Conservation (phyloP, 30 jellyfish, hydroid and myxozoan species). For the Cassiopea xamachana region DNA sequence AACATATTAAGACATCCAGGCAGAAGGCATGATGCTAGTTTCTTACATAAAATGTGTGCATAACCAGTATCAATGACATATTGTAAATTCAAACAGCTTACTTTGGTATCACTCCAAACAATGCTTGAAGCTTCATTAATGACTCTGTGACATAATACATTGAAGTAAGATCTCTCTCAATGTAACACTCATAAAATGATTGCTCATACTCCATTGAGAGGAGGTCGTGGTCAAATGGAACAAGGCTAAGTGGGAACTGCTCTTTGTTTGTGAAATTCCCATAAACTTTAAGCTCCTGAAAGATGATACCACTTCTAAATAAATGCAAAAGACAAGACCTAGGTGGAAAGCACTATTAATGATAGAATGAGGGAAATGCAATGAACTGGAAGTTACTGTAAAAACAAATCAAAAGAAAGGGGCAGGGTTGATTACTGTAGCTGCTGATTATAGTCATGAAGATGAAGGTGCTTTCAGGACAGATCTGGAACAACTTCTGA, state of each 20-base stretch:
- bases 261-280: conserved; percentile 81
- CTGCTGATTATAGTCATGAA: too few relatives aligned
- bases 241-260: conserved; percentile 77
- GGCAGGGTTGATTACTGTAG: too few relatives aligned
- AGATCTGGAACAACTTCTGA: too few relatives aligned
- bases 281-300: conserved; percentile 84
- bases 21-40: too few relatives aligned
- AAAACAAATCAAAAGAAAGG: too few relatives aligned
- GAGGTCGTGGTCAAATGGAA: conserved; percentile 92
- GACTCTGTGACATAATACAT: conserved; percentile 91
- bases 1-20: too few relatives aligned
- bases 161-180: conserved; percentile 86
- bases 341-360: too few relatives aligned
- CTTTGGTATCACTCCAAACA: conserved; percentile 94
- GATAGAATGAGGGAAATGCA: too few relatives aligned
- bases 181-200: conserved; percentile 85
- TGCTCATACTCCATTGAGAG: conserved; percentile 89
- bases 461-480: too few relatives aligned
- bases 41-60: too few relatives aligned
- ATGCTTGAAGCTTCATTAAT: conserved; percentile 90
- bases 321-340: background rate
- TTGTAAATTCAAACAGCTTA: background rate
- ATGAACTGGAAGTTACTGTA: too few relatives aligned
- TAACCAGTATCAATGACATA: background rate
- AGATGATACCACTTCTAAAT: background rate